A percentile compares a stretch with the other conserved stretches of the same genome.
phyloP scores from a whole-genome alignment of 1,140 invertebrate species.

The Drosophila trapezifrons region DNA sequence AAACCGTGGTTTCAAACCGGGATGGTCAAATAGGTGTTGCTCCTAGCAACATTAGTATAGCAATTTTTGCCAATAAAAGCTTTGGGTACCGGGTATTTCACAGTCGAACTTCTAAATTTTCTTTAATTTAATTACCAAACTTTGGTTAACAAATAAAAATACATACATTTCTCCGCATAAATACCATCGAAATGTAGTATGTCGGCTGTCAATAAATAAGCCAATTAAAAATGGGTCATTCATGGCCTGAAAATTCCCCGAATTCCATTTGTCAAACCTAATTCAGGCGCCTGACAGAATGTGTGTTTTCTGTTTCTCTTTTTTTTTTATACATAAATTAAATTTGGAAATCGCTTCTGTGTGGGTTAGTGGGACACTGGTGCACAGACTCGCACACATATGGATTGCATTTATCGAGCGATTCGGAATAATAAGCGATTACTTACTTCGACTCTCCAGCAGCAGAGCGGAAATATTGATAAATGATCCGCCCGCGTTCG shows the following conservation, averaged over 20 bases:
- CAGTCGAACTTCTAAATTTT: neutral
- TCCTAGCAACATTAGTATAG: neutral
- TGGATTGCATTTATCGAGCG: constrained; percentile 50
- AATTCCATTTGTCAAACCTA: constrained; percentile 35
- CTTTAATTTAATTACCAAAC: constrained; percentile 1
- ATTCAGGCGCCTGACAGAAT: constrained; percentile 19
- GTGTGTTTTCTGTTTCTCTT: constrained; percentile 8
- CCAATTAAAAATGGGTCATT: constrained; percentile 33
- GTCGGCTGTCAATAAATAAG: constrained; percentile 21
- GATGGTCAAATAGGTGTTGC: neutral
- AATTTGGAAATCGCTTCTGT: constrained; percentile 24
- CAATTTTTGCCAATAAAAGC: no score
- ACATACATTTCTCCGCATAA: constrained; percentile 1
- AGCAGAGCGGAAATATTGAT: constrained; percentile 68
- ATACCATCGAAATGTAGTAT: neutral
- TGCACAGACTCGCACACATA: neutral
- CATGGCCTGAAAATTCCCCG: constrained; percentile 3
- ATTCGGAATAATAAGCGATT: constrained; percentile 69
- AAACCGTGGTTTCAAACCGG: neutral
- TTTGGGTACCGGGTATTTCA: neutral
- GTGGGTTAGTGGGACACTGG: constrained; percentile 21
- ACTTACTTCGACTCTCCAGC: constrained; percentile 37
- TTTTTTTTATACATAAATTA: constrained; percentile 21
- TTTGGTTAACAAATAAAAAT: neutral
- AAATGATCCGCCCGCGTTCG: constrained; percentile 62